Evolutionary conservation across 2,113 vertebrate genomes (phyloP).

Genomic region (Amphilophus citrinellus): DNA sequence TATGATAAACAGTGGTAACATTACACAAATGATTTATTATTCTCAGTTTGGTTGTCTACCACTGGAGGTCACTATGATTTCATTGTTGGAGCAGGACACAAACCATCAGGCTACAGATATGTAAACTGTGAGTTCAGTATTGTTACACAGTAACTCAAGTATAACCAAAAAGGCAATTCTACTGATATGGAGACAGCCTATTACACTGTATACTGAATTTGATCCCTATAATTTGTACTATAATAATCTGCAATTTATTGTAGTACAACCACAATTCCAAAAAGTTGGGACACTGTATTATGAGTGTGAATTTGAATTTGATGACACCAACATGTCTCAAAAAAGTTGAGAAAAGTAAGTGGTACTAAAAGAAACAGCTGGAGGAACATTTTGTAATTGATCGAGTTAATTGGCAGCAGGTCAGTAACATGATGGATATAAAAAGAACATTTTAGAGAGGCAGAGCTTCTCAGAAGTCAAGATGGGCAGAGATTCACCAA

Average conservation of each 20-base stretch:
- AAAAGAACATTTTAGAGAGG: not conserved
- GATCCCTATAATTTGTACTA: not conserved
- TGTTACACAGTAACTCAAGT: not conserved
- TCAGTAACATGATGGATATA: not conserved
- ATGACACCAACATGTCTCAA: rapidly evolving
- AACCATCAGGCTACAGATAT: not conserved
- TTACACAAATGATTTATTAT: no score
- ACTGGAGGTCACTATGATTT: slow-evolving; percentile 64
- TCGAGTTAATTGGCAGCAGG: not conserved
- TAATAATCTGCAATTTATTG: no score
- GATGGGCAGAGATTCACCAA: not conserved
- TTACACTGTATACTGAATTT: not conserved
- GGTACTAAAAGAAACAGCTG: no score
- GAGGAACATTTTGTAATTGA: not conserved
- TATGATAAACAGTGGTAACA: not conserved
- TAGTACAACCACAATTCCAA: not conserved
- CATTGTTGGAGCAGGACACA: not conserved
- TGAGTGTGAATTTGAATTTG: not conserved
- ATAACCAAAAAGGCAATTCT: not conserved
- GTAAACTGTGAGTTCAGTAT: not conserved
- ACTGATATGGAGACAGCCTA: not conserved
- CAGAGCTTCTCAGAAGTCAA: not conserved
- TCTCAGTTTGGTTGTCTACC: slow-evolving; percentile 36
- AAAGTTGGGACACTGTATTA: not conserved
- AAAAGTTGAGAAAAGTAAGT: not conserved